Evolutionary conservation across 2,113 vertebrate genomes (phyloP), one percentile per base, ranked within the genome.

Genomic region (Apteryx owenii): DNA sequence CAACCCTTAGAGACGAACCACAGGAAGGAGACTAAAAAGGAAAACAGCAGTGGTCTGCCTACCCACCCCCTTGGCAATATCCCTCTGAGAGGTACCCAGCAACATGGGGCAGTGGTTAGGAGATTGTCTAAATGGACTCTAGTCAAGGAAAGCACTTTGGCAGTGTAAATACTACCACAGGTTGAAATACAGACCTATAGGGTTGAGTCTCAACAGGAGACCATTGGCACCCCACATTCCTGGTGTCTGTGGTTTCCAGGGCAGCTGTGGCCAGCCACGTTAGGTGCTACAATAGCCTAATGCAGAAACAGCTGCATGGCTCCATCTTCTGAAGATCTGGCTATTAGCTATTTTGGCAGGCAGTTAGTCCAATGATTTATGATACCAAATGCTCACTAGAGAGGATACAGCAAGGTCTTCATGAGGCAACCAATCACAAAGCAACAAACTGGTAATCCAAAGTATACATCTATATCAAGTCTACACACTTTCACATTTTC

Each of bases 1-100:
- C n/a, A 81, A 9, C 26, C 88, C 65, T 92, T 69, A 40, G 75
- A 95, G 66, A 89, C 31, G 89, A 91, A 88, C 62, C 46, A 7
- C 81, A 91, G 50, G 44, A 89, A 62, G 2, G 18, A 88, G 33
- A 87, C 33, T 61, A 90, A 56, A 87, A 87, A 81, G 19, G 40
- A 90, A 89, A 93, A 44, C 1, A 79, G 51, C 25, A 83, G 54
- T 78, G 11, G 13, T 90, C 33, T 90, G 61, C 54, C 44, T n/a
- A 31, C 19, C 31, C 46, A 58, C 12, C 26, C 23, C 9, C 42
- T 22, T 4, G 85, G 72, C 56, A 71, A 10, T 42, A 51, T 58
- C 14, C 8, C 19, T 75, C 54, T 75, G n/a, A n/a, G 79, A 89
- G 72, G 62, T 44, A 70, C n/a, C 58, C 51, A 18, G 7, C 0